phyloP scores from a whole-genome alignment of 2,797 vertebrate genomes.

The Sternotherus odoratus region DNA sequence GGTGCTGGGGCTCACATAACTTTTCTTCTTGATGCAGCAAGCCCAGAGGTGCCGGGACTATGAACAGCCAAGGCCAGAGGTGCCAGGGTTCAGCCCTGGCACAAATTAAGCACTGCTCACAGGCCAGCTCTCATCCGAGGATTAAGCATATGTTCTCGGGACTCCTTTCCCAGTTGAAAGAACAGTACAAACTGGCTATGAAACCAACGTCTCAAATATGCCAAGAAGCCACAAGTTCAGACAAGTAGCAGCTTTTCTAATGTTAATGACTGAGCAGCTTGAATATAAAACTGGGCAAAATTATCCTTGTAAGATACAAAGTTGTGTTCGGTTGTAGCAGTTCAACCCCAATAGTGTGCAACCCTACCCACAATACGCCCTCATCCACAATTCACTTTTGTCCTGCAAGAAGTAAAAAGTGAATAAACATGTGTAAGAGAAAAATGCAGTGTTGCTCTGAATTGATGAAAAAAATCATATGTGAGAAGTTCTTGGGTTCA shows the following conservation, averaged over 20 bases:
- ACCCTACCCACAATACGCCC: not conserved
- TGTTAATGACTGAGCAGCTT: not conserved
- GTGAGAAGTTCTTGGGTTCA: not conserved
- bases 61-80: too few species aligned
- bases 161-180: not conserved
- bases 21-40: too few species aligned
- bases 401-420: not conserved
- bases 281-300: accelerated
- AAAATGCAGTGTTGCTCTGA: not conserved
- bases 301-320: not conserved
- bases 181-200: not conserved
- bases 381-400: not conserved
- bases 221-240: not conserved
- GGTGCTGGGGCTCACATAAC: too few species aligned
- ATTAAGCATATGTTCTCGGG: not conserved
- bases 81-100: too few species aligned
- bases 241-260: not conserved
- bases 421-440: not conserved
- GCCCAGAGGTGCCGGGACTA: too few species aligned
- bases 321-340: not conserved
- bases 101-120: too few species aligned
- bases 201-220: not conserved
- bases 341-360: not conserved
- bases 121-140: not conserved
- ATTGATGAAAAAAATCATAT: not conserved